Base-by-base conservation (phyloP, 2,113 vertebrate species). In the Catharus minimus region DNA sequence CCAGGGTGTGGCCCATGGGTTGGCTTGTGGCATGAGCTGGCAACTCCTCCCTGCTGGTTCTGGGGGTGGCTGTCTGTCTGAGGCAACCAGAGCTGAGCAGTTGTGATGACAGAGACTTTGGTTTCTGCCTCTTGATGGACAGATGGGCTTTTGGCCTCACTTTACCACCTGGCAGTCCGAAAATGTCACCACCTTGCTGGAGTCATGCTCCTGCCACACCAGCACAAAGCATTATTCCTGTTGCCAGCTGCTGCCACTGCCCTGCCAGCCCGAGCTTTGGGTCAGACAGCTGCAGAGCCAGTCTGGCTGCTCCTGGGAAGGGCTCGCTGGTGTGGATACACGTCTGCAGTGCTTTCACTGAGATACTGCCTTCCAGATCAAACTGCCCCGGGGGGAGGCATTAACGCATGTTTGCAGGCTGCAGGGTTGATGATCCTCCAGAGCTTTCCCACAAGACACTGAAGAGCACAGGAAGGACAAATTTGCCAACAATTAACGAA, bases 311-410 rank as follows among this genome's bases (percentile, higher is more conserved):
- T 85, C 15, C 23, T 73, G 47, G 62, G 62, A 79, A 57, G 36
- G 38, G n/a, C 58, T 77, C 0, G 0, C 13, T 41, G 60, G 7
- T 30, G 21, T 1, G 2, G 19, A 10, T 41, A 26, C 26, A 7
- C 4, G 3, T 56, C 62, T 38, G 28, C 13, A 0, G 20, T 52
- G 52, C 55, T 47, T 68, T 44, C 44, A 13, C 41, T 4, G 12
- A 41, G 19, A 21, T 22, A 79, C 56, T 68, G 13, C 60, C 86
- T 62, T 38, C 65, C 46, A 53, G 20, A 72, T 36, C 44, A 41
- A 23, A 32, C 68, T 88, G 56, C 44, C 76, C 23, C 21, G 1
- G 33, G 64, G 46, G 10, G 19, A 67, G 32, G 30, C 1, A 5
- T 26, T 71, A 68, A 38, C 41, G 43, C 22, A 1, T 26, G 43